phyloP scores from a whole-genome alignment of 1,140 invertebrate genomes.

The Alviniconcha marisindica region DNA sequence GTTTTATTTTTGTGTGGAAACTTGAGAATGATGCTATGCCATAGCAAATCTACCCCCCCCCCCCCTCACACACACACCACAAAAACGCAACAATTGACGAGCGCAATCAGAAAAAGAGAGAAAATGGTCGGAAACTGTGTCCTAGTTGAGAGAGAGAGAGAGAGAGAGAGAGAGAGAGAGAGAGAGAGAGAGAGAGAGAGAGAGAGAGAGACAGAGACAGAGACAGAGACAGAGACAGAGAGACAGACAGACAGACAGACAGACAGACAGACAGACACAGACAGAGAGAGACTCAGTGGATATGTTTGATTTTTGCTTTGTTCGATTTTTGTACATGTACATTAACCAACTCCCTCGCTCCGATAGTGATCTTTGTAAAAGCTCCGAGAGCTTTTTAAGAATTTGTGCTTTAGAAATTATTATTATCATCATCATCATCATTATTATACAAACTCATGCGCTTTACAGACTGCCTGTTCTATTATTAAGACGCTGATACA shows the following conservation, averaged over 20 bases:
- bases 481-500: too few relatives aligned
- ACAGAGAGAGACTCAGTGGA: too few relatives aligned
- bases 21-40: neutral
- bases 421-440: too few relatives aligned
- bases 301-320: too few relatives aligned
- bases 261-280: neutral
- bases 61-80: neutral
- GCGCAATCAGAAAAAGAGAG: neutral
- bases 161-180: neutral
- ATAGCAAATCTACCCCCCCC: neutral
- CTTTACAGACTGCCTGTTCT: too few relatives aligned
- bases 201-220: conserved; percentile 2
- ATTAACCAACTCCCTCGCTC: too few relatives aligned
- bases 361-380: too few relatives aligned
- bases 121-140: neutral
- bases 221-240: neutral
- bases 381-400: neutral
- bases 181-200: conserved; percentile 8
- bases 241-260: conserved; percentile 1
- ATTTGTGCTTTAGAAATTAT: neutral
- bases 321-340: too few relatives aligned
- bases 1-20: neutral
- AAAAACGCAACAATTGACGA: neutral
- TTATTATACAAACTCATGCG: neutral
- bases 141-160: neutral